Conservation (phyloP, 2,888 invertebrate species). For the Unio pictorum region DNA sequence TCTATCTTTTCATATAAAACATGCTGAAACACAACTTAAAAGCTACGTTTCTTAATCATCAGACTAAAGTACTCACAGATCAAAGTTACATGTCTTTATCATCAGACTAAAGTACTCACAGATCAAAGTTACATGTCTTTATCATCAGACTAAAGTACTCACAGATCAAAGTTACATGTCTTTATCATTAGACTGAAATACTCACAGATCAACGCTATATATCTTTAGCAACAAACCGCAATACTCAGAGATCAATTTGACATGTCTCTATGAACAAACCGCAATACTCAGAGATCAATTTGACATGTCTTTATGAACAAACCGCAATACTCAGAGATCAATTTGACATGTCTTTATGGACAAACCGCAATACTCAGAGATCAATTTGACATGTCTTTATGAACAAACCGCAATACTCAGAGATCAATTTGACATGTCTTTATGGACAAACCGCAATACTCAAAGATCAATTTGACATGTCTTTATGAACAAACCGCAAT, state of each 20-base stretch:
- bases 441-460: background rate
- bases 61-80: background rate
- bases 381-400: background rate
- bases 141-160: background rate
- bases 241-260: too few relatives aligned
- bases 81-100: background rate
- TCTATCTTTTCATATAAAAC: too few relatives aligned
- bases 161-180: too few relatives aligned
- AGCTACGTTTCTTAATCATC: background rate
- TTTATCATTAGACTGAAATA: too few relatives aligned
- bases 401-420: background rate
- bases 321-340: background rate
- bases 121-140: background rate
- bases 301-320: background rate
- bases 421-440: background rate
- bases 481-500: background rate
- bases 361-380: background rate
- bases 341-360: background rate
- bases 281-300: background rate
- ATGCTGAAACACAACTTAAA: background rate
- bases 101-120: background rate
- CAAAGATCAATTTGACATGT: background rate
- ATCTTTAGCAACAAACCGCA: too few relatives aligned
- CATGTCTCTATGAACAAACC: background rate
- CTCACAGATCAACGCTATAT: too few relatives aligned